Base-by-base conservation (phyloP, 2,113 vertebrate species). In the Ondatra zibethicus region DNA sequence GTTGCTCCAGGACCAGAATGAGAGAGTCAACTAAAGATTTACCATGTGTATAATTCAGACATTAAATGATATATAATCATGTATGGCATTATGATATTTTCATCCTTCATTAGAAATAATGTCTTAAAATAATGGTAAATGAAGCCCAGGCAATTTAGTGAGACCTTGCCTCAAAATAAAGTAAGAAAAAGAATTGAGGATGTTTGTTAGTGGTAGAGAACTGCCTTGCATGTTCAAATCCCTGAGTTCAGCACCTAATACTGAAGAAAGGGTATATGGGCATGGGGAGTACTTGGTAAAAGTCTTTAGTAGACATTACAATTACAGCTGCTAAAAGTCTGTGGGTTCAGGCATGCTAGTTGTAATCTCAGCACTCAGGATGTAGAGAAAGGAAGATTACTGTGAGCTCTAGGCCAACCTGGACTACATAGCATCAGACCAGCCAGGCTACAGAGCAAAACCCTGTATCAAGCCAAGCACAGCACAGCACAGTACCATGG, bases 41-140 rank as follows among this genome's bases (percentile, higher is more conserved):
- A 21, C 19, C 45, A 77, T 52, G 94, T 33, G 86, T 63, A 55
- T 50, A 92, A 78, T 45, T 93, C 8, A 81, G 87, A 91, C 88
- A 75, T 85, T 45, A 29, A 89, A 73, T 63, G 19, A 36, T 65
- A 3, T 85, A 33, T 39, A 89, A 89, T 93, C 36, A 87, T 55
- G 12, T 68, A 89, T 87, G 80, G 47, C 33, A 92, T 70, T 78
- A 61, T 86, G 27, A 93, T 29, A 42, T 93, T 93, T 94, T 91
- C 25, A 80, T 88, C 94, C 77, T 95, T 91, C 9, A n/a, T 90
- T 63, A 84, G 61, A 94, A 89, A 88, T 31, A 92, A 75, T 82
- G 7, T 86, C 58, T 92, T 94, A 75, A 91, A 88, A 94, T 95
- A 81, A 88, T 89, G 9, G 6, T 88, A 85, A 91, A 23, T 29